Conservation (phyloP, 2,888 invertebrate genomes). For the Agonopterix subpropinquella region DNA sequence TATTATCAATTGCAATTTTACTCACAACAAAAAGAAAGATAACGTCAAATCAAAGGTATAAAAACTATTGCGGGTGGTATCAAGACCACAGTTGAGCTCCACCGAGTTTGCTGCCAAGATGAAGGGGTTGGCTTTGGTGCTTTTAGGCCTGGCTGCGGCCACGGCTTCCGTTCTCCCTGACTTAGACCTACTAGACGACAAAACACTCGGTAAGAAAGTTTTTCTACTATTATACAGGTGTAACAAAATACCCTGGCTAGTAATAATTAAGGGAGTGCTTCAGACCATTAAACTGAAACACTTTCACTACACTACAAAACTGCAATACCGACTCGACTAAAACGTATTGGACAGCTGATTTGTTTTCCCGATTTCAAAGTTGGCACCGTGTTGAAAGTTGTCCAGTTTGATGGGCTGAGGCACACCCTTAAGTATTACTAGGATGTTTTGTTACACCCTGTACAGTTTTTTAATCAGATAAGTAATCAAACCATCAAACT, state of each 20-base stretch:
- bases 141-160: constrained; percentile 52
- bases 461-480: too few species aligned
- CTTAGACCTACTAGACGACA: constrained; percentile 31
- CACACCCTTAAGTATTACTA: too few species aligned
- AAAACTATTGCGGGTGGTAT: not conserved
- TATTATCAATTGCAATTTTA: not conserved
- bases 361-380: too few species aligned
- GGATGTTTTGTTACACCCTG: too few species aligned
- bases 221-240: not conserved
- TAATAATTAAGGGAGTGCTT: too few species aligned
- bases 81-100: constrained; percentile 3
- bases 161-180: constrained; percentile 36
- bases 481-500: too few species aligned
- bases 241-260: not conserved
- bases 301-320: too few species aligned
- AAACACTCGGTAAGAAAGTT: constrained; percentile 33
- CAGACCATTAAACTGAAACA: too few species aligned
- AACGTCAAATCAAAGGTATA: constrained; percentile 2
- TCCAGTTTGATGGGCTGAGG: too few species aligned
- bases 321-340: too few species aligned
- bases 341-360: too few species aligned
- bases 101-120: constrained; percentile 29
- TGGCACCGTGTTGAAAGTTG: too few species aligned
- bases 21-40: not conserved
- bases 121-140: constrained; percentile 43